phyloP scores from a whole-genome alignment of 1,140 invertebrate genomes.

The Apolygus lucorum region DNA sequence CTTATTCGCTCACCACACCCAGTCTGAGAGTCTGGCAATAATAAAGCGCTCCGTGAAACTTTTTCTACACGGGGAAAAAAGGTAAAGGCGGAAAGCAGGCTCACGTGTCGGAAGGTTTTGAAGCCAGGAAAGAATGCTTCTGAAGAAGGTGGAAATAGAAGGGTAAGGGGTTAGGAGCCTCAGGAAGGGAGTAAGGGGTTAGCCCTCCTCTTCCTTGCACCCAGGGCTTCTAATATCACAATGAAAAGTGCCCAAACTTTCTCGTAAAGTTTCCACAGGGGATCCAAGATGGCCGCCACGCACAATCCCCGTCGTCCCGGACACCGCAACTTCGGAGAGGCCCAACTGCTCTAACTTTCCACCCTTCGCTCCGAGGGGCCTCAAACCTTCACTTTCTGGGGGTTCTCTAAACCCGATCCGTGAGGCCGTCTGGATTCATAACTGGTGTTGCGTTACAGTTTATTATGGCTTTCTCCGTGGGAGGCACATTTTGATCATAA shows the following conservation, averaged over 20 bases:
- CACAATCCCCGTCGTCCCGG: constrained; percentile 16
- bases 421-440: background rate
- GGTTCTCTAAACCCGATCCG: background rate
- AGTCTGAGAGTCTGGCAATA: too few relatives aligned
- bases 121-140: background rate
- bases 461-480: too few relatives aligned
- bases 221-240: constrained; percentile 13
- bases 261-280: background rate
- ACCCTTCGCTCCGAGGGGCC: too few relatives aligned
- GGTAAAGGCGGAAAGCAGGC: background rate
- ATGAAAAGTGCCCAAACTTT: constrained; percentile 21
- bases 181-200: background rate
- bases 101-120: constrained; percentile 6
- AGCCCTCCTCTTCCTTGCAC: background rate
- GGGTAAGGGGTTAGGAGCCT: background rate
- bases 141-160: background rate
- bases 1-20: too few relatives aligned
- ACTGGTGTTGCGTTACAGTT: too few relatives aligned
- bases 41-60: constrained; percentile 3
- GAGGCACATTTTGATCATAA: too few relatives aligned
- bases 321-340: constrained; percentile 8
- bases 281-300: constrained; percentile 18
- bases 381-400: background rate
- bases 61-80: background rate
- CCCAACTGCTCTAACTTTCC: constrained; percentile 8